phyloP scores from a whole-genome alignment of 1,140 invertebrate species.

The Cyphomyrmex costatus region DNA sequence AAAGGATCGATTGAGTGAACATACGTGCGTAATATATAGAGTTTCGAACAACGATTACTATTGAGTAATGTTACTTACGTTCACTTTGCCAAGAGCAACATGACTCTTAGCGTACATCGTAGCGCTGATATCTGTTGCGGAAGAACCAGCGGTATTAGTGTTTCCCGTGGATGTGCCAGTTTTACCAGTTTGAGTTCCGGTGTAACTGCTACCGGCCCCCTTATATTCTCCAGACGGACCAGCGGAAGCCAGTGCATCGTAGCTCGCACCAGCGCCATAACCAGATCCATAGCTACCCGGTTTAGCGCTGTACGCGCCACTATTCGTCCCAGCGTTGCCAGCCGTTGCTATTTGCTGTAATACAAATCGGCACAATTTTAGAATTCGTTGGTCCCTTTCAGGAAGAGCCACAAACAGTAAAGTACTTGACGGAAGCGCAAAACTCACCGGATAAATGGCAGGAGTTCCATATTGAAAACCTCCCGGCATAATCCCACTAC shows the following conservation, averaged over 20 bases:
- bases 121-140: conserved; percentile 89
- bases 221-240: conserved; percentile 86
- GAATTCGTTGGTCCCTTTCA: not conserved
- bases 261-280: conserved; percentile 89
- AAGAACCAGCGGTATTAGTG: conserved; percentile 87
- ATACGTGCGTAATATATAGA: not conserved
- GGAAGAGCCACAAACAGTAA: not conserved
- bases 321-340: conserved; percentile 89
- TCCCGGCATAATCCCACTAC: conserved; percentile 89
- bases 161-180: conserved; percentile 84
- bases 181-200: conserved; percentile 86
- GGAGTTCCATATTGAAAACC: conserved; percentile 92
- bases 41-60: not conserved
- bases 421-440: not conserved
- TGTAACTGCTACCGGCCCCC: conserved; percentile 82
- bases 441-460: conserved; percentile 89
- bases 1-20: conserved; percentile 64
- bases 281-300: conserved; percentile 89
- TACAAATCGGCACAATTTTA: conserved; percentile 51
- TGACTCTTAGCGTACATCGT: conserved; percentile 92
- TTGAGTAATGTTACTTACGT: conserved; percentile 86
- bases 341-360: conserved; percentile 89
- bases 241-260: conserved; percentile 89
- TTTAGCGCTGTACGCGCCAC: conserved; percentile 89
- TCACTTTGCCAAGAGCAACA: conserved; percentile 91